Evolutionary conservation across 2,113 vertebrate genomes (phyloP).

Genomic region (Ramphastos sulfuratus): DNA sequence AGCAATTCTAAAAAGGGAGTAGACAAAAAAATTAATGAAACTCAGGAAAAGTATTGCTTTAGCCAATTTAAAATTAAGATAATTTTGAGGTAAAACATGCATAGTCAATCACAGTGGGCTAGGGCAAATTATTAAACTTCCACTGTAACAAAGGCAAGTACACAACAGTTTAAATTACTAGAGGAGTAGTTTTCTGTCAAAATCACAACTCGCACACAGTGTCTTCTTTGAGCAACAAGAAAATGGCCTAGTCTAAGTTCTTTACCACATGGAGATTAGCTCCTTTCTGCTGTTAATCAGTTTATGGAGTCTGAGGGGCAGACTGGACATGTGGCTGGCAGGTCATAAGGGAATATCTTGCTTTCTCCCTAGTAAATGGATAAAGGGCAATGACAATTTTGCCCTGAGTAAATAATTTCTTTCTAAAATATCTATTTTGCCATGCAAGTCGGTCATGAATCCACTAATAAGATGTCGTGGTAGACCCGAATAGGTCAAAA

Average conservation of each 20-base stretch:
- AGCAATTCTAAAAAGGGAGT: constrained; percentile 68
- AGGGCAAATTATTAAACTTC: neutral
- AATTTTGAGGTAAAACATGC: neutral
- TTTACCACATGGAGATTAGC: neutral
- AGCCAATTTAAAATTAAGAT: neutral
- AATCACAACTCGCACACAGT: neutral
- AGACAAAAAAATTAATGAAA: neutral
- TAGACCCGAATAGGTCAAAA: too few species aligned
- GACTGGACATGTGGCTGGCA: neutral
- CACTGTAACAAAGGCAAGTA: neutral
- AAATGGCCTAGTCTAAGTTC: neutral
- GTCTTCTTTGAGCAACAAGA: neutral
- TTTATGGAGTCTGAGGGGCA: neutral
- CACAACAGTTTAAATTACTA: neutral
- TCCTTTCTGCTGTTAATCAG: neutral
- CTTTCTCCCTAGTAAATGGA: neutral
- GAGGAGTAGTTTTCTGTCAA: neutral
- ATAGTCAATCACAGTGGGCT: neutral
- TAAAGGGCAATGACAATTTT: neutral
- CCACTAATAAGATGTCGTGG: neutral
- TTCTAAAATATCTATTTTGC: neutral
- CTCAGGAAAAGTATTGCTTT: neutral
- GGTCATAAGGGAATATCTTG: neutral
- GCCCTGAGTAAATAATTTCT: neutral
- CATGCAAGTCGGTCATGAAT: neutral